phyloP scores from a whole-genome alignment of 2,888 invertebrate genomes.

The Branchipolynoe longqiensis region DNA sequence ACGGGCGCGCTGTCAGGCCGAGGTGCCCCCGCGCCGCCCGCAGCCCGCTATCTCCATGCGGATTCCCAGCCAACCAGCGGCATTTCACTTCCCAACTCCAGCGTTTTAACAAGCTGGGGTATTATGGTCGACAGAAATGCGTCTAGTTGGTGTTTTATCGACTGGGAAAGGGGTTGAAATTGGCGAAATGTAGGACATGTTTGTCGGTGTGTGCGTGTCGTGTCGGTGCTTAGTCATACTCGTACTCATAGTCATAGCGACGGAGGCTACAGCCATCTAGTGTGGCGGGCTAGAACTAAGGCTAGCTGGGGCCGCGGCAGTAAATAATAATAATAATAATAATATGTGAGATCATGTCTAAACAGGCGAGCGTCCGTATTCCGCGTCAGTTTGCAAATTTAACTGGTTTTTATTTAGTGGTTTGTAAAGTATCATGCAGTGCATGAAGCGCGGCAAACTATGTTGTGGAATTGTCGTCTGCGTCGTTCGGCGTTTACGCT shows the following conservation, averaged over 20 bases:
- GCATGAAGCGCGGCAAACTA: too few species aligned
- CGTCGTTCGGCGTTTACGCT: too few species aligned
- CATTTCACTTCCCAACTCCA: neutral
- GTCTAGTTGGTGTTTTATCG: neutral
- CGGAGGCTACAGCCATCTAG: slow-evolving; percentile 26
- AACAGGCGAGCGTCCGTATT: neutral
- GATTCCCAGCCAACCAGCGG: neutral
- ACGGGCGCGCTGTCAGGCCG: too few species aligned
- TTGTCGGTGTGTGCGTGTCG: neutral
- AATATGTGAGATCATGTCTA: neutral
- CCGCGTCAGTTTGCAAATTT: too few species aligned
- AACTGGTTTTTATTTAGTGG: too few species aligned
- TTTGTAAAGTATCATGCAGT: too few species aligned
- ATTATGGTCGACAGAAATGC: neutral
- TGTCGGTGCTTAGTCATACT: neutral
- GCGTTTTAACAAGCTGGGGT: slow-evolving; percentile 1
- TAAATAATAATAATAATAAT: neutral
- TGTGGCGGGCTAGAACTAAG: slow-evolving; percentile 18
- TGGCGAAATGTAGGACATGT: neutral
- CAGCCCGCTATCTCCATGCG: slow-evolving; percentile 8
- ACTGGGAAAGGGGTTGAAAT: neutral
- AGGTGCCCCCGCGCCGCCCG: neutral
- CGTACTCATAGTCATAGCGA: neutral
- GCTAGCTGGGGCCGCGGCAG: neutral
- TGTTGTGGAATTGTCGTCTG: too few species aligned